Evolutionary conservation across 2,113 vertebrate species (phyloP).

Genomic region (Ramphastos sulfuratus): DNA sequence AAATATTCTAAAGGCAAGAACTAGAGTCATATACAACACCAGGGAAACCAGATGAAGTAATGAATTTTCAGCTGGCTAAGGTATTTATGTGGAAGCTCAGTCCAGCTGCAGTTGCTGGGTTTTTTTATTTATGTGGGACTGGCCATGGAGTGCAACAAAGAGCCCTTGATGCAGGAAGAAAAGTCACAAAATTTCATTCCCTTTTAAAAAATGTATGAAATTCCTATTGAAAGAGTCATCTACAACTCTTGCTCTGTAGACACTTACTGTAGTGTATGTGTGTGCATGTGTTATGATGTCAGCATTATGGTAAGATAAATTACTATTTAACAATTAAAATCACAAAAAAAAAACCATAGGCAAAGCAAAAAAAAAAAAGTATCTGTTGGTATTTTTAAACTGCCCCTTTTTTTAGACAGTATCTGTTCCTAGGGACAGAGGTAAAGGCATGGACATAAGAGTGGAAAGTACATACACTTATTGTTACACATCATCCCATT

Average conservation of each 20-base stretch:
- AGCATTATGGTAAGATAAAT: neutral
- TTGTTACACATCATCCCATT: neutral
- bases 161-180: constrained; percentile 3
- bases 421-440: neutral
- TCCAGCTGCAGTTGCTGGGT: constrained; percentile 37
- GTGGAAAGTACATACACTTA: neutral
- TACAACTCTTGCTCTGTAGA: neutral
- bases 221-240: neutral
- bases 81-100: constrained; percentile 29
- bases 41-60: constrained; percentile 57
- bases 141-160: constrained; percentile 23
- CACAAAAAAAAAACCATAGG: neutral
- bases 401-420: neutral
- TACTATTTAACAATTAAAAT: neutral
- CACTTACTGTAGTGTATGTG: neutral
- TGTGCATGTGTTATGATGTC: neutral
- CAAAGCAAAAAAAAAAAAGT: neutral
- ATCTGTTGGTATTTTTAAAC: neutral
- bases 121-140: neutral
- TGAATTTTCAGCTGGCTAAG: constrained; percentile 41
- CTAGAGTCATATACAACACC: neutral
- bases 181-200: neutral
- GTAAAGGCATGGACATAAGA: neutral
- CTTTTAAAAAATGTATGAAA: neutral
- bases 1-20: constrained; percentile 14